These are phyloP conservation scores for Prochilodus magdalenae DNA, from an alignment of 2,113 vertebrate genomes.

Conservation along the genomic window DNA sequence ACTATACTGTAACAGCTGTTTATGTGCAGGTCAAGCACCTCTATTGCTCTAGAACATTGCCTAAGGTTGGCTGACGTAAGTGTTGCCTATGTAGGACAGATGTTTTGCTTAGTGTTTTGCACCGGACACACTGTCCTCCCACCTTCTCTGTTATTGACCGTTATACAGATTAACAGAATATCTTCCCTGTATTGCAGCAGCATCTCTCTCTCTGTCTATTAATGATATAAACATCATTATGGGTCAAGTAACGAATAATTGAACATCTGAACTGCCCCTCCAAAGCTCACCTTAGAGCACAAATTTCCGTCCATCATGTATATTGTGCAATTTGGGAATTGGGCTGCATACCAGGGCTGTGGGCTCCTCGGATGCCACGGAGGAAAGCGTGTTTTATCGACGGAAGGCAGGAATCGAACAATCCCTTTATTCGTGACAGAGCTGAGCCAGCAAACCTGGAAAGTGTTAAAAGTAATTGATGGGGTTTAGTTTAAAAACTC, in stretches of 20 bases:
- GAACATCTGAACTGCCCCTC: too few species aligned
- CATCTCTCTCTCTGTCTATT: too few species aligned
- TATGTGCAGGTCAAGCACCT: conserved; percentile 14
- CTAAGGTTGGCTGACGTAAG: conserved; percentile 23
- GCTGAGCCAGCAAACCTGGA: neutral
- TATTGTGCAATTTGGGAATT: too few species aligned
- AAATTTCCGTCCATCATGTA: too few species aligned
- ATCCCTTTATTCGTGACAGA: neutral
- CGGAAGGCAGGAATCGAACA: neutral
- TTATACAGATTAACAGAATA: too few species aligned
- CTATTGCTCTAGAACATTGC: conserved; percentile 1
- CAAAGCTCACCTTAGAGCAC: too few species aligned
- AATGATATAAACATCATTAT: too few species aligned
- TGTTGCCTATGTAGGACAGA: conserved; percentile 18
- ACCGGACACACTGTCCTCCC: too few species aligned
- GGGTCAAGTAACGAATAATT: too few species aligned
- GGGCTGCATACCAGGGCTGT: too few species aligned
- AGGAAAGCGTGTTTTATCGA: neutral
- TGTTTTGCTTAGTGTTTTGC: neutral
- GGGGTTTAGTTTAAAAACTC: conserved; percentile 6
- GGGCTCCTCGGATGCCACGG: neutral
- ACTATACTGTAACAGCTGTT: conserved; percentile 12
- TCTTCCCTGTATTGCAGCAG: too few species aligned
- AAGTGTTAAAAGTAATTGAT: conserved; percentile 6
- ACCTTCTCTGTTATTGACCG: too few species aligned